Base-by-base conservation (phyloP, 2,113 vertebrate species). In the Cottus gobio region DNA sequence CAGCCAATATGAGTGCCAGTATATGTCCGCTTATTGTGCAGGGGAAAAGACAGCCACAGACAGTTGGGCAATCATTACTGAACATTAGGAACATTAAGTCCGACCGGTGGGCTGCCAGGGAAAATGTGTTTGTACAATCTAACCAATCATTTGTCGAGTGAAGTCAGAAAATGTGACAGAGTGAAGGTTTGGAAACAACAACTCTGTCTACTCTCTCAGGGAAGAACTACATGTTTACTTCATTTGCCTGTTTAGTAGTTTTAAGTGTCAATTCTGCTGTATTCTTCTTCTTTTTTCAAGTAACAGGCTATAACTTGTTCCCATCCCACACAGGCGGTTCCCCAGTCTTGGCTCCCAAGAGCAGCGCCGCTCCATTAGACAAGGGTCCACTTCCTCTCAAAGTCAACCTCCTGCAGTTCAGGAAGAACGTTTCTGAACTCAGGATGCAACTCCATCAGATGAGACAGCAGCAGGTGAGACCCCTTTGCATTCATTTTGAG, bases 391-490 rank as follows among this genome's bases (percentile, higher is more conserved):
- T 67, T 85, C 91, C 94, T 22, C 90, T 96, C 34, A 96, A 98
- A 92, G 64, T 90, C 85, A 97, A 96, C 91, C 95, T 99, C 86
- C 92, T 96, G 3, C 93, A 96, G 44, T 96, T 98, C 96, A 95
- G 95, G 31, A 95, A 94, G 84, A 97, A 93, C 0, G 95, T 99
- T 78, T 96, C 96, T 0, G 96, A 98, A 44, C 96, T 99, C 82
- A 94, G 96, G 64, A 89, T 96, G 70, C 97, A 99, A 86, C 96
- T 99, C 60, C 96, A 97, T 81, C 96, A 98, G 91, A 97, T 98
- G 95, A 95, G 94, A 82, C 96, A 97, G 86, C 94, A 97, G 71
- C 98, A 99, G 97, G 98, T 96, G 96, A 84, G 84, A 58, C 52
- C 48, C 42, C 37, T 57, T 18, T 64, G 36, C 37, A 67, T 64